Evolutionary conservation across 2,797 vertebrate species (phyloP).

Genomic region (Pipistrellus kuhlii): DNA sequence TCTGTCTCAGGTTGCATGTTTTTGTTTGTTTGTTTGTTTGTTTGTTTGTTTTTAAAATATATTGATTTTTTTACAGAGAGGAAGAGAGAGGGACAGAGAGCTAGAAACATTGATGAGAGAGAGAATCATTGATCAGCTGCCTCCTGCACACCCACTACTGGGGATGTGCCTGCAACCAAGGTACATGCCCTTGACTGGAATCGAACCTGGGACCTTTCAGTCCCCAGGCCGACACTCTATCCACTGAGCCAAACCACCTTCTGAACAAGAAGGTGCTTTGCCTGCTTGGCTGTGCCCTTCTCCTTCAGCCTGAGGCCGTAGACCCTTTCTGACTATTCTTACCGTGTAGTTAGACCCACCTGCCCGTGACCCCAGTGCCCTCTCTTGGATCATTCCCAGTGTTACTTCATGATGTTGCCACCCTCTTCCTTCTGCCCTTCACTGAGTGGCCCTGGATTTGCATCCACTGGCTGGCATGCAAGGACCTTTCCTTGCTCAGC

Average conservation of each 20-base stretch:
- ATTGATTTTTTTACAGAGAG: no score
- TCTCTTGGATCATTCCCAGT: background rate
- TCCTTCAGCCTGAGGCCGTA: background rate
- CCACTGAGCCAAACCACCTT: no score
- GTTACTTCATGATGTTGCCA: background rate
- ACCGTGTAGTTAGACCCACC: background rate
- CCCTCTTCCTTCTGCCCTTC: background rate
- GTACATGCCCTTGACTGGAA: no score
- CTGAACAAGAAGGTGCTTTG: background rate
- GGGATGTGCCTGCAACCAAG: no score
- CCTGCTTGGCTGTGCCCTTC: background rate
- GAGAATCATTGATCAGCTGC: no score
- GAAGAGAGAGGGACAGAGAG: no score
- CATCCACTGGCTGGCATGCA: rapidly evolving
- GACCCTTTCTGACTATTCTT: background rate
- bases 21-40: no score
- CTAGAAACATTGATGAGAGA: no score
- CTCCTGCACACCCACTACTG: no score
- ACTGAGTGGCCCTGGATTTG: background rate
- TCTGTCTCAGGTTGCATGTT: background rate
- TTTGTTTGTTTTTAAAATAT: no score
- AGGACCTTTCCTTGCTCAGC: background rate
- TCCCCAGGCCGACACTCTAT: no score
- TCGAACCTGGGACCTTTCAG: no score
- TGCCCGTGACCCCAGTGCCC: background rate